Percentiles rank a stretch among this genome's conserved stretches.
Conservation (phyloP, 2,888 invertebrate species). For the Nebria brevicollis region DNA sequence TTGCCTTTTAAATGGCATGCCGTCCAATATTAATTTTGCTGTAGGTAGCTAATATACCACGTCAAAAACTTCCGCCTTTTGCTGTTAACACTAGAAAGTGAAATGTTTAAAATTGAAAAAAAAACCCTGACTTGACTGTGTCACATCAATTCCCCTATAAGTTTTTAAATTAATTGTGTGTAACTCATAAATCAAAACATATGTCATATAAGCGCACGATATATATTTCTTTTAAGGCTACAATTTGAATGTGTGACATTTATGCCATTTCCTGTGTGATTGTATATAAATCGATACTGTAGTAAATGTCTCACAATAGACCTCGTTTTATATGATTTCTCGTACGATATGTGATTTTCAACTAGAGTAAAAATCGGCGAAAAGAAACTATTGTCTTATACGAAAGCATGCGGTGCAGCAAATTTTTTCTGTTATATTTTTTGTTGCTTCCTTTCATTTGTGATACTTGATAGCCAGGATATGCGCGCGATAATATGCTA, state of each 20-base stretch:
- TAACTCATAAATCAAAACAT: not conserved
- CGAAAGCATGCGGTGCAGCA: not conserved
- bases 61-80: not conserved
- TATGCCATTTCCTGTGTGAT: conserved; percentile 21
- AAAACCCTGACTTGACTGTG: not conserved
- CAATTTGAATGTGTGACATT: conserved; percentile 18
- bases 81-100: not conserved
- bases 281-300: not conserved
- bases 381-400: not conserved
- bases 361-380: not conserved
- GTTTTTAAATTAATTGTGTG: not conserved
- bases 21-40: not conserved
- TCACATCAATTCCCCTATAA: not conserved
- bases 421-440: not conserved
- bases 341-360: not conserved
- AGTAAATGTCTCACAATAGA: not conserved
- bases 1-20: not conserved
- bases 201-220: not conserved
- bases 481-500: not conserved
- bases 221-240: not conserved
- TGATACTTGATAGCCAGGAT: not conserved
- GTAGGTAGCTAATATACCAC: not conserved
- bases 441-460: not conserved
- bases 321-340: not conserved
- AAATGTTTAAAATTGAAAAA: not conserved